Evolutionary conservation across 2,797 vertebrate genomes (phyloP).

Genomic region (Remorina albescens): DNA sequence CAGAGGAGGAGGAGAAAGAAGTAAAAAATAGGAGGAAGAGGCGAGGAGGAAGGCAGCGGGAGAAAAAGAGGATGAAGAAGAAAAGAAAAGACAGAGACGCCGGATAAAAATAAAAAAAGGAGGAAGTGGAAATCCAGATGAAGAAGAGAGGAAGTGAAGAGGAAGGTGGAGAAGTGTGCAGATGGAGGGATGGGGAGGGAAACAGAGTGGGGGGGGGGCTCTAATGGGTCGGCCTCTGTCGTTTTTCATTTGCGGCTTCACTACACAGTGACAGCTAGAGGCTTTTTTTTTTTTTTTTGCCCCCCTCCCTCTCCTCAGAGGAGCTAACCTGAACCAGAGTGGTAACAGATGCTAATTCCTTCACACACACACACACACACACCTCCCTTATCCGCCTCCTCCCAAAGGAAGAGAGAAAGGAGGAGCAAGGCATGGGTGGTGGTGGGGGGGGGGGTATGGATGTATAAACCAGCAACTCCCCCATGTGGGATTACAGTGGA

Average conservation of each 20-base stretch:
- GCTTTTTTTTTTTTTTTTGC: conserved; percentile 51
- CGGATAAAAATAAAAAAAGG: neutral
- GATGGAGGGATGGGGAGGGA: conserved; percentile 3
- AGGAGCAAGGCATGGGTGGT: neutral
- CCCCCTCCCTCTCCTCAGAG: conserved; percentile 40
- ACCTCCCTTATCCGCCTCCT: conserved; percentile 15
- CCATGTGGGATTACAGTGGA: conserved; percentile 83
- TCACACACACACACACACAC: conserved; percentile 80
- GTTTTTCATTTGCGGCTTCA: conserved; percentile 73
- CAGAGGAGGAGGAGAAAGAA: conserved; percentile 22
- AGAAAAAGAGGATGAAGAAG: neutral
- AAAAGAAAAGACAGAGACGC: neutral
- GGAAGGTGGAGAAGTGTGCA: neutral
- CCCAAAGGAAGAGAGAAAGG: conserved; percentile 14
- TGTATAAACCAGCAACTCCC: conserved; percentile 57
- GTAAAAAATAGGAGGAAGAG: neutral
- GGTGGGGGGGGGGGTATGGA: neutral
- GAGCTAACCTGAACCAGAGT: conserved; percentile 76
- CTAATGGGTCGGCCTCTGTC: conserved; percentile 68
- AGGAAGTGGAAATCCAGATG: neutral
- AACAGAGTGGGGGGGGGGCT: conserved; percentile 24
- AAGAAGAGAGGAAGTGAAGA: neutral
- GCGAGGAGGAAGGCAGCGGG: neutral
- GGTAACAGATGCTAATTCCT: conserved; percentile 87
- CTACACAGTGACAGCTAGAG: conserved; percentile 71